phyloP scores from a whole-genome alignment of 2,797 vertebrate species.

The Oryzias sinensis region DNA sequence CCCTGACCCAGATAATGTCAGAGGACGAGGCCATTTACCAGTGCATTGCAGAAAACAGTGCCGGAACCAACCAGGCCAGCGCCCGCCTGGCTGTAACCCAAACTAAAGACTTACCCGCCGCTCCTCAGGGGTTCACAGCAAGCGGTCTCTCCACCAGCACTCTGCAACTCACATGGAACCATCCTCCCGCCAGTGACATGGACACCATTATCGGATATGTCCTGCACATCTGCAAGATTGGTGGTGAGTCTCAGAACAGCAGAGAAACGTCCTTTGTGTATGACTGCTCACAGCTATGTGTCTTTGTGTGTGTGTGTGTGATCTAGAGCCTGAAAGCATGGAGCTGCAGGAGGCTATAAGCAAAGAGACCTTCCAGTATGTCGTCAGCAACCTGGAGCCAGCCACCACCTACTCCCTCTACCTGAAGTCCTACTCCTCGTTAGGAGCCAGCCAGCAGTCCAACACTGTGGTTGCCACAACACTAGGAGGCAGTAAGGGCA shows the following conservation, averaged over 20 bases:
- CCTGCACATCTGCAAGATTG: conserved; percentile 74
- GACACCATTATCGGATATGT: conserved; percentile 78
- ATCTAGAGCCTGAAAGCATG: conserved; percentile 71
- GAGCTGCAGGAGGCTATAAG: conserved; percentile 83
- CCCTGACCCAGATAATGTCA: conserved; percentile 69
- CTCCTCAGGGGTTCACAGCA: conserved; percentile 57
- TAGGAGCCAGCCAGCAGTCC: conserved; percentile 78
- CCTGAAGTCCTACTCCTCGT: conserved; percentile 75
- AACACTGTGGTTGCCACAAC: conserved; percentile 70
- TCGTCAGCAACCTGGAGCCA: conserved; percentile 74
- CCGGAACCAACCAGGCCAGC: conserved; percentile 82
- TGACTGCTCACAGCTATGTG: not conserved
- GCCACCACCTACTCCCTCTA: conserved; percentile 77
- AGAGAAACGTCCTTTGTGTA: not conserved
- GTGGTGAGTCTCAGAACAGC: conserved; percentile 60
- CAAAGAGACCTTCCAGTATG: conserved; percentile 75
- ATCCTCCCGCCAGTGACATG: conserved; percentile 46
- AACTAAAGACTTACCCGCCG: conserved; percentile 54
- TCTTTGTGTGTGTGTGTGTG: conserved; percentile 7
- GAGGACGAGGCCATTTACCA: conserved; percentile 83
- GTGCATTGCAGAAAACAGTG: conserved; percentile 79
- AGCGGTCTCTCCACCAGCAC: conserved; percentile 57
- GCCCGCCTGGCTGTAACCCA: conserved; percentile 73
- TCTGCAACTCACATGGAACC: conserved; percentile 70
- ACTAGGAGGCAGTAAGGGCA: conserved; percentile 69